A percentile compares a stretch with the other conserved stretches of the same genome.
Evolutionary conservation across 2,113 vertebrate species (phyloP).

Genomic region (Muntiacus reevesi): DNA sequence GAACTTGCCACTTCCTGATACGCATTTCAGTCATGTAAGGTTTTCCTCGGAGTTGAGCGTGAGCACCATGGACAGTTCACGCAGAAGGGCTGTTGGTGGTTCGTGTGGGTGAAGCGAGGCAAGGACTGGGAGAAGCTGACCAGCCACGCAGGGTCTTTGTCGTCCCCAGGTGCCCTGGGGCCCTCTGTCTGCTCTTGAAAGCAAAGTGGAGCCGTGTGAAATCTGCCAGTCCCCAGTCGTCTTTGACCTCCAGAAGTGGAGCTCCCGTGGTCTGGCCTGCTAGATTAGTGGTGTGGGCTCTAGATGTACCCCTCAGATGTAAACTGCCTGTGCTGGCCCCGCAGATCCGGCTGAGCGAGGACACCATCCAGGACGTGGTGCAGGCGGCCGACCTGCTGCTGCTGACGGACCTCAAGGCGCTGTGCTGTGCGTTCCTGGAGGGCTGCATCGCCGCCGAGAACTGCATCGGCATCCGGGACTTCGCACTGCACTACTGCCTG

Average conservation of each 20-base stretch:
- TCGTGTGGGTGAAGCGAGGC: neutral
- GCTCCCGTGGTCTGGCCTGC: neutral
- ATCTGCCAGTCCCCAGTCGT: neutral
- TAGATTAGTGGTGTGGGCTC: neutral
- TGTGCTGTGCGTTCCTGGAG: constrained; percentile 98
- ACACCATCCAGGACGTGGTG: constrained; percentile 97
- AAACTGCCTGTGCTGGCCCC: constrained; percentile 20
- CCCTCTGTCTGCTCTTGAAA: neutral
- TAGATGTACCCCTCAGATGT: neutral
- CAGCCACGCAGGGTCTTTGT: neutral
- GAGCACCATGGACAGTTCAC: neutral
- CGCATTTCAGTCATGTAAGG: neutral
- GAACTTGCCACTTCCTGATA: neutral
- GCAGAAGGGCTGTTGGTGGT: neutral
- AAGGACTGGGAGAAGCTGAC: neutral
- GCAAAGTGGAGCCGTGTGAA: neutral
- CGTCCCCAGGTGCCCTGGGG: neutral
- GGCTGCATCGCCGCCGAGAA: constrained; percentile 97
- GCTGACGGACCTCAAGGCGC: constrained; percentile 94
- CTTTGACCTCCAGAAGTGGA: neutral
- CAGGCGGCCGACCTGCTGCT: constrained; percentile 97
- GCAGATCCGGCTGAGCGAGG: constrained; percentile 95
- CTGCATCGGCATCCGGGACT: constrained; percentile 97
- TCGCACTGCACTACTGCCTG: constrained; percentile 96
- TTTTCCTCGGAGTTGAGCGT: neutral